Evolutionary conservation across 1,140 invertebrate genomes (phyloP).

Genomic region (Eupeodes corollae): DNA sequence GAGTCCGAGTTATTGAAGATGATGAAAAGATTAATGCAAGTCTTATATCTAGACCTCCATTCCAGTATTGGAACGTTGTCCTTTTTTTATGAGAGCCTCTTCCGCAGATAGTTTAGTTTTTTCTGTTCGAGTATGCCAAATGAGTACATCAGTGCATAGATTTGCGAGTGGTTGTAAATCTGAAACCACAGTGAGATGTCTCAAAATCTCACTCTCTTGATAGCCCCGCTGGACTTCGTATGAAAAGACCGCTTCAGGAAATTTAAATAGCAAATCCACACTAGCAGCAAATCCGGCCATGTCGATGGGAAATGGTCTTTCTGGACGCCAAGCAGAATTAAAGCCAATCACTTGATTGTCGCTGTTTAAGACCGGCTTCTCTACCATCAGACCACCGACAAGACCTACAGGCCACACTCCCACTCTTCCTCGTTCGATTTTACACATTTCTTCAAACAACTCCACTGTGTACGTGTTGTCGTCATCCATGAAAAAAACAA

Average conservation of each 20-base stretch:
- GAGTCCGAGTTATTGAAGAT: neutral
- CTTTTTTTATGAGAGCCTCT: constrained; percentile 41
- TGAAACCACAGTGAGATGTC: constrained; percentile 61
- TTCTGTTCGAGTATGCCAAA: constrained; percentile 95
- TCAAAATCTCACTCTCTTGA: constrained; percentile 84
- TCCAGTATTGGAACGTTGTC: constrained; percentile 45
- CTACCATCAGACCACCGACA: constrained; percentile 80
- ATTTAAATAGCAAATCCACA: constrained; percentile 61
- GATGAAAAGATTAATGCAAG: too few species aligned
- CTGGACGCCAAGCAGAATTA: constrained; percentile 71
- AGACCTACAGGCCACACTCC: constrained; percentile 97
- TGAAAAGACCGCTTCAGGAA: constrained; percentile 70
- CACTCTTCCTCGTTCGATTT: constrained; percentile 59
- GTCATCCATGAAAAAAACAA: constrained; percentile 97
- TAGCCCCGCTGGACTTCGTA: constrained; percentile 68
- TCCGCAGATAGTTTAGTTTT: constrained; percentile 62
- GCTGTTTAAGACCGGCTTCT: constrained; percentile 62
- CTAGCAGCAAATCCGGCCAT: constrained; percentile 98
- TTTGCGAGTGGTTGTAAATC: constrained; percentile 83
- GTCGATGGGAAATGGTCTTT: constrained; percentile 88
- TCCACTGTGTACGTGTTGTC: constrained; percentile 76
- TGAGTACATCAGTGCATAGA: constrained; percentile 82
- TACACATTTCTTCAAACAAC: constrained; percentile 57
- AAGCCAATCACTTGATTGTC: constrained; percentile 68
- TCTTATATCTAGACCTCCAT: constrained; percentile 62